A percentile compares a stretch with the other conserved stretches of the same genome.
phyloP scores from a whole-genome alignment of 1,140 invertebrate genomes.

The Caligus rogercresseyi region DNA sequence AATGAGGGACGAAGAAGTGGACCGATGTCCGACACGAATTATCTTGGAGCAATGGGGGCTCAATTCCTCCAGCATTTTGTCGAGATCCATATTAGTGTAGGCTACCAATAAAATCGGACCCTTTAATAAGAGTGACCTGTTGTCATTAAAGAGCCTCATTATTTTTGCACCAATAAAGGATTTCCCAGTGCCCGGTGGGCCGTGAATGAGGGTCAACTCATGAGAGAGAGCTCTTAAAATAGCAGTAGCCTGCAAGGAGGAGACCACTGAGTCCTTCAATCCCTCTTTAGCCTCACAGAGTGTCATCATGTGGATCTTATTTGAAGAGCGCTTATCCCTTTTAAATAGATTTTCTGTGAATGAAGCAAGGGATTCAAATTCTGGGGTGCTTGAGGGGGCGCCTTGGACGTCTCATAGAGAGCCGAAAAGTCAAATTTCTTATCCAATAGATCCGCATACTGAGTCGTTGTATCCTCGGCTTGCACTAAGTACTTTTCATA shows the following conservation, averaged over 20 bases:
- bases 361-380: background rate
- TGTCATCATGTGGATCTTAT: background rate
- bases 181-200: background rate
- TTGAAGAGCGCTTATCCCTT: too few relatives aligned
- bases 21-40: background rate
- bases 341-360: too few relatives aligned
- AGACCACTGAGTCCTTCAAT: background rate
- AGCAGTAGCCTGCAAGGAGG: background rate
- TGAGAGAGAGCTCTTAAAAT: background rate
- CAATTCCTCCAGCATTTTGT: background rate
- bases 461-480: background rate
- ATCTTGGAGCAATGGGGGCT: background rate
- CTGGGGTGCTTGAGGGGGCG: background rate
- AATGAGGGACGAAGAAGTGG: background rate
- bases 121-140: background rate
- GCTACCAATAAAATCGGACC: background rate
- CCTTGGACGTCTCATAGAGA: background rate
- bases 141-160: background rate
- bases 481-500: background rate
- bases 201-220: background rate
- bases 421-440: background rate
- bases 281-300: background rate
- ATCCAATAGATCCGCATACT: background rate
- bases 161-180: background rate
- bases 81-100: background rate